Percentiles rank a stretch among this genome's conserved stretches.
Evolutionary conservation across 2,113 vertebrate genomes (phyloP).

Genomic region (Orycteropus afer): DNA sequence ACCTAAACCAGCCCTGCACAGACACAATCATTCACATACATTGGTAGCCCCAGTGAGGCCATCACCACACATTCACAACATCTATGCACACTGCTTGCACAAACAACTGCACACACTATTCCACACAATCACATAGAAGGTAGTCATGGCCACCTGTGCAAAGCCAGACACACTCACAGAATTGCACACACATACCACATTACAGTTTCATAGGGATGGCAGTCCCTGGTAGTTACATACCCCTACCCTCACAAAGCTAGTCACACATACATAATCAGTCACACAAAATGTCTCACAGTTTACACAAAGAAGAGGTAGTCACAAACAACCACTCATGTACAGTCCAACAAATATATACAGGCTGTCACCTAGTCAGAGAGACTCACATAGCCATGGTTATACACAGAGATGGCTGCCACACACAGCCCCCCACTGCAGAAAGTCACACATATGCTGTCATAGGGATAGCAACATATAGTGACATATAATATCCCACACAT

Average conservation of each 20-base stretch:
- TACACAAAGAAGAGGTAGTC: neutral
- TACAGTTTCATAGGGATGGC: neutral
- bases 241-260: neutral
- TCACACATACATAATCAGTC: neutral
- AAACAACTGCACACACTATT: neutral
- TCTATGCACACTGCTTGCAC: neutral
- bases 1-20: neutral
- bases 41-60: neutral
- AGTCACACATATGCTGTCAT: neutral
- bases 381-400: neutral
- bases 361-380: neutral
- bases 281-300: neutral
- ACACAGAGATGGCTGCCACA: neutral
- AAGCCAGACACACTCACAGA: neutral
- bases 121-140: neutral
- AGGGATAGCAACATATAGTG: neutral
- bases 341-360: neutral
- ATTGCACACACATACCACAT: neutral
- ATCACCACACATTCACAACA: neutral
- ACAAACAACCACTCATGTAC: neutral
- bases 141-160: neutral
- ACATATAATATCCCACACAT: neutral
- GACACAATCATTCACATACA: neutral
- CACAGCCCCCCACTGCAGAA: neutral
- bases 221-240: neutral